Evolutionary conservation across 2,888 invertebrate species (phyloP).

Genomic region (Lomographa bimaculata): DNA sequence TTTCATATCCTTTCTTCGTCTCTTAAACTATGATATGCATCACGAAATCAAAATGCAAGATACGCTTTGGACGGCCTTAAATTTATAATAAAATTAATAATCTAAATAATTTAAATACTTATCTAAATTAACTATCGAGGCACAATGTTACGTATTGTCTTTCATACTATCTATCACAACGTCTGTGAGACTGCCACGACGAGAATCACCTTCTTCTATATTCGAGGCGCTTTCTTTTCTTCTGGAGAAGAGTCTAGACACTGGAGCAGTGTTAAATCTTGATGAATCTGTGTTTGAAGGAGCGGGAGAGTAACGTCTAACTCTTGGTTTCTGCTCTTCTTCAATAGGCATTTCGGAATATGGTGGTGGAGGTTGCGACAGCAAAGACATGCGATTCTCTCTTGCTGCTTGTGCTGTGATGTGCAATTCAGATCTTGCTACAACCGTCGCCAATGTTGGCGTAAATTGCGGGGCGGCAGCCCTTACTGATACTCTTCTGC

Average conservation of each 20-base stretch:
- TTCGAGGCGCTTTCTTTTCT: conserved; percentile 62
- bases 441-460: conserved; percentile 73
- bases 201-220: conserved; percentile 58
- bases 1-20: conserved; percentile 11
- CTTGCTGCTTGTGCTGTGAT: conserved; percentile 70
- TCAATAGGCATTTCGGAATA: conserved; percentile 59
- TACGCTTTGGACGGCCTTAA: conserved; percentile 57
- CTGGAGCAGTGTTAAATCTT: conserved; percentile 62
- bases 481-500: conserved; percentile 71
- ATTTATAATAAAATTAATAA: conserved; percentile 37
- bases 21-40: conserved; percentile 19
- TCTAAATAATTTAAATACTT: conserved; percentile 45
- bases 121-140: conserved; percentile 59
- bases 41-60: conserved; percentile 33
- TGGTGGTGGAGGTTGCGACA: conserved; percentile 74
- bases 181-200: conserved; percentile 76
- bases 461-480: conserved; percentile 71
- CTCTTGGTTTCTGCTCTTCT: conserved; percentile 57
- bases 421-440: conserved; percentile 72
- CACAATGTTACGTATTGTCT: conserved; percentile 71
- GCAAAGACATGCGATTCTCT: conserved; percentile 72
- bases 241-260: conserved; percentile 71
- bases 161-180: conserved; percentile 77
- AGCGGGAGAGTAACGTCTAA: conserved; percentile 72
- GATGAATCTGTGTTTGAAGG: conserved; percentile 52